Conservation (phyloP, 2,797 vertebrate genomes). For the Phrynocephalus vlangalii region DNA sequence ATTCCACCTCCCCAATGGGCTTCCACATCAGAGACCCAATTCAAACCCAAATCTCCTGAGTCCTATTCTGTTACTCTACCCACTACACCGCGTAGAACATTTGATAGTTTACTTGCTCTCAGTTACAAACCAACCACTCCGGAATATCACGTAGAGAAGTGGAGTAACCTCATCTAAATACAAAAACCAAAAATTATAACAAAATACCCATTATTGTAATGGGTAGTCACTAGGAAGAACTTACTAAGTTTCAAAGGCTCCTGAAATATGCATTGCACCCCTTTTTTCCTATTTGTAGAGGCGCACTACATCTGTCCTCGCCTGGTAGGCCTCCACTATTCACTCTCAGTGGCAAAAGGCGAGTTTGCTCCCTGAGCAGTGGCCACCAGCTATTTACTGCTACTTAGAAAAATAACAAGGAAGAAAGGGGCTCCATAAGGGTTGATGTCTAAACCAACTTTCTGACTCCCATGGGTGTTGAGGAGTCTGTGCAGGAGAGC, state of each 20-base stretch:
- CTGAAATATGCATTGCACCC: background rate
- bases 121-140: background rate
- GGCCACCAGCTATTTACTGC: background rate
- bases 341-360: background rate
- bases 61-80: too few species aligned
- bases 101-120: background rate
- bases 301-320: background rate
- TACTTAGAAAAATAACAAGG: background rate
- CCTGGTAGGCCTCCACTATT: background rate
- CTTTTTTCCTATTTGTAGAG: background rate
- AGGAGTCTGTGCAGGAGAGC: background rate
- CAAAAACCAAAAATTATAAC: background rate
- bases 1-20: too few species aligned
- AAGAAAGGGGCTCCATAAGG: background rate
- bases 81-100: too few species aligned
- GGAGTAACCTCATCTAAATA: background rate
- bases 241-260: background rate
- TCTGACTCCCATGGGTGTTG: background rate
- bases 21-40: too few species aligned
- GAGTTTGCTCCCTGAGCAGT: background rate
- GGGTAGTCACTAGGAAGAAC: too few species aligned
- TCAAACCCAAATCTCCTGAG: too few species aligned
- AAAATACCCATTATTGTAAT: background rate
- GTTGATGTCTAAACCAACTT: background rate
- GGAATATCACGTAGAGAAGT: background rate